Evolutionary conservation across 2,113 vertebrate genomes (phyloP), one percentile per base, ranked within the genome.

Genomic region (Myotis lucifugus): DNA sequence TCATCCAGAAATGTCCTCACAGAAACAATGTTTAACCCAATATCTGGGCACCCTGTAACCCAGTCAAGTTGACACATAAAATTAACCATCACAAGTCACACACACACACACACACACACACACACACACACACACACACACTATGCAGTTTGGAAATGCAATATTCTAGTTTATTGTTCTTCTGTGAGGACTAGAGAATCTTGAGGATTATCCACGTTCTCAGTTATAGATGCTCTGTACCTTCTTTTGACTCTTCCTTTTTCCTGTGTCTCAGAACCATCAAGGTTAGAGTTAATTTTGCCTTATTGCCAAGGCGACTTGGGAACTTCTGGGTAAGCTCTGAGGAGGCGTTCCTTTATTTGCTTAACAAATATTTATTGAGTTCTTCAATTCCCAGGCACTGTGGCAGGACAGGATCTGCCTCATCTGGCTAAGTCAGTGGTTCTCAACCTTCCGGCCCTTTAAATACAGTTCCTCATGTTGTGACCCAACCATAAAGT

Each of bases 231-330:
- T 74, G 73, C 8, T 86, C 10, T 83, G 3, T 6, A 77, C 10
- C 17, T 76, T 82, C 6, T 72, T 48, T 87, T 74, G 27, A 59
- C 8, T 42, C 9, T 67, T 79, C 19, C 13, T n/a, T 85, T 85
- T 73, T 61, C 19, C 42, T 66, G n/a, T 84, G 40, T 56, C n/a
- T 54, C 37, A 95, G 61, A 73, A 37, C 46, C 9, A 32, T 84
- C 37, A 84, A 84, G 4, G 9, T 87, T 90, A 52, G 25, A 91
- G 66, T 67, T 84, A 81, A 34, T 78, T 92, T 92, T 85, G 17
- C 27, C n/a, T 72, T 40, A 48, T 37, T 74, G 11, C 27, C 7
- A 23, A 40, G 23, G 78, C 78, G 15, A 4, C 32, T 82, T 69
- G 86, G 8, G 9, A 25, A 52, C 13, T 76, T 95, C 13, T 56